Evolutionary conservation across 2,888 invertebrate genomes (phyloP), one percentile per base, ranked within the genome.

Genomic region (Eupithecia tripunctaria): DNA sequence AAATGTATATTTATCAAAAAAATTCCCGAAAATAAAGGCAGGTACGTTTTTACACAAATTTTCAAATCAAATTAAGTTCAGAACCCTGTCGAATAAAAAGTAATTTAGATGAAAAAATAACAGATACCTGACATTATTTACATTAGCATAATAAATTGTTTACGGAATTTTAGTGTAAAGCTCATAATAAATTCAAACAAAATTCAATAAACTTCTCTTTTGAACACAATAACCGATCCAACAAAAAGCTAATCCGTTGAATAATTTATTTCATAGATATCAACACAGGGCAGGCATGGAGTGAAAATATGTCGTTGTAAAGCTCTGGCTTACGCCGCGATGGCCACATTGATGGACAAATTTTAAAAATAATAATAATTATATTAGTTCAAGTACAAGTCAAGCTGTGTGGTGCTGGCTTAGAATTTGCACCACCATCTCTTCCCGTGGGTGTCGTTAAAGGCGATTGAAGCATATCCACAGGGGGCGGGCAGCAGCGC

Each of bases 231-330:
- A 86, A 87, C 84, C 91, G 89, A 91, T 92, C 88, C 90, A 85
- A 88, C 87, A 91, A 91, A 92, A 91, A 92, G 92, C 91, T 94
- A 93, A 94, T 94, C 93, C 92, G 79, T 80, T 89, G 92, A 92
- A 93, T 93, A 94, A 93, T 51, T 51, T 51, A 88, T 91, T 86
- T 89, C 91, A 91, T 89, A 92, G 91, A 92, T 94, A 92, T 93
- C 93, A 89, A 85, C 87, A 86, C 81, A 80, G 87, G 86, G 85
- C 92, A 93, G 93, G 88, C 91, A 80, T 86, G 84, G 81, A 83
- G 86, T 85, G 89, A 93, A 92, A 93, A 92, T 92, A 91, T 89
- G 91, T 85, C 69, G 71, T 18, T 76, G 76, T 76, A 27, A 15
- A 59, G 4, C 15, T 41, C 59, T 59, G 27, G 25, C 25, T 25